Base-by-base conservation (phyloP, 2,113 vertebrate genomes). In the Chloropsis hardwickii region DNA sequence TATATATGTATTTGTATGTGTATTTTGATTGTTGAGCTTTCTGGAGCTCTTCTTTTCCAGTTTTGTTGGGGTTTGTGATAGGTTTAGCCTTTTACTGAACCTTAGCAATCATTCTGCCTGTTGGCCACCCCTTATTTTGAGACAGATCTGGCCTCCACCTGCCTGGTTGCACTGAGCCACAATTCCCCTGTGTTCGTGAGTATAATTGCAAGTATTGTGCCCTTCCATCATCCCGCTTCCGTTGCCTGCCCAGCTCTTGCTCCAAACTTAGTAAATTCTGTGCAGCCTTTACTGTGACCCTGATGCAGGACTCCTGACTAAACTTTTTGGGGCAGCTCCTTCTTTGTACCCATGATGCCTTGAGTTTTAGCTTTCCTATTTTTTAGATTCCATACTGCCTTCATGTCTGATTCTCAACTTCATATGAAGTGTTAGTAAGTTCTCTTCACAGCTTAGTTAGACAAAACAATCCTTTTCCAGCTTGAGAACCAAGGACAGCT, bases 211-310 rank as follows among this genome's bases (percentile, higher is more conserved):
- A n/a, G 20, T 62, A 64, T 22, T 83, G n/a, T 24, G n/a, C 28
- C 25, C 44, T 87, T 70, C 70, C 0, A 0, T 72, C 8, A 3
- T 48, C 14, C 10, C 5, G 0, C 23, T 73, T 71, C 28, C 77
- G 17, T 72, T 76, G 37, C 3, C 2, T 72, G 35, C 25, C 57
- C 15, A 57, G 45, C 57, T 65, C 14, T 61, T 66, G 47, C 42
- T 94, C 19, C 50, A 44, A 18, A 62, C n/a, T 65, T 85, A 20
- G 14, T 7, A 57, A 61, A 76, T 92, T 72, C 81, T 27, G 23
- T 50, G 19, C 4, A 23, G 54, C 33, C 70, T 91, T 87, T 65
- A 16, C 48, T 79, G 45, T 60, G 40, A 64, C 4, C 20, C 48
- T 13, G 6, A 8, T 51, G 31, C 56, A 62, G 64, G 17, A 66